These are phyloP conservation scores for Drosophila persimilis DNA, from an alignment of 1,140 invertebrate species.

Conservation along the genomic window DNA sequence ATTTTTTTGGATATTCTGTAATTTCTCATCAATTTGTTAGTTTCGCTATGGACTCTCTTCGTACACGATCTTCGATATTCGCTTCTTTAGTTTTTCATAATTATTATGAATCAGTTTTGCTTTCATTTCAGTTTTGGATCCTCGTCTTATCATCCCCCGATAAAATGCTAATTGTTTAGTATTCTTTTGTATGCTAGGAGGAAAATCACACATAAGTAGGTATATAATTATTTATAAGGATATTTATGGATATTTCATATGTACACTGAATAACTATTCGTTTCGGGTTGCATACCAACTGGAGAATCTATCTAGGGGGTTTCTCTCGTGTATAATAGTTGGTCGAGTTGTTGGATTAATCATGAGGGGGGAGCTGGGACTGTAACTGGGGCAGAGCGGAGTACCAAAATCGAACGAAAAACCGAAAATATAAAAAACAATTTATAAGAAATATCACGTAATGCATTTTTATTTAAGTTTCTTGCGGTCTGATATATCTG, in stretches of 20 bases:
- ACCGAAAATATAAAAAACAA: conserved; percentile 59
- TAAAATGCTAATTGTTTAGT: conserved; percentile 63
- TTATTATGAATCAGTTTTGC: conserved; percentile 38
- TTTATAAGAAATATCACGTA: conserved; percentile 79
- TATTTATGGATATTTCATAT: conserved; percentile 53
- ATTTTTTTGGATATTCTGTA: conserved; percentile 3
- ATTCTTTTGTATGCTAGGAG: conserved; percentile 61
- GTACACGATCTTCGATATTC: conserved; percentile 48
- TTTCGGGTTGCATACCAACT: conserved; percentile 28
- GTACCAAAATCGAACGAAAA: neutral
- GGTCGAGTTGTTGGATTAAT: conserved; percentile 49
- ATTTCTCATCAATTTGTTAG: conserved; percentile 55
- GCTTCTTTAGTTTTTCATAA: conserved; percentile 46
- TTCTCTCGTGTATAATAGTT: conserved; percentile 48
- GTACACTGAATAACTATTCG: conserved; percentile 54
- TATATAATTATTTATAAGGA: conserved; percentile 42
- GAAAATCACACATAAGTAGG: conserved; percentile 72
- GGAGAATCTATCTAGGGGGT: conserved; percentile 17
- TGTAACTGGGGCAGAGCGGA: conserved; percentile 19
- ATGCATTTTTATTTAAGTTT: conserved; percentile 76
- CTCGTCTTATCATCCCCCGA: conserved; percentile 10
- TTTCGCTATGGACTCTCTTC: conserved; percentile 70
- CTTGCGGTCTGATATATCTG: conserved; percentile 48
- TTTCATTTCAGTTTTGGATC: conserved; percentile 9
- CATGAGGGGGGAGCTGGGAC: conserved; percentile 31